Base-by-base conservation (phyloP, 2,888 invertebrate species). In the Scaptomyza polygonia region DNA sequence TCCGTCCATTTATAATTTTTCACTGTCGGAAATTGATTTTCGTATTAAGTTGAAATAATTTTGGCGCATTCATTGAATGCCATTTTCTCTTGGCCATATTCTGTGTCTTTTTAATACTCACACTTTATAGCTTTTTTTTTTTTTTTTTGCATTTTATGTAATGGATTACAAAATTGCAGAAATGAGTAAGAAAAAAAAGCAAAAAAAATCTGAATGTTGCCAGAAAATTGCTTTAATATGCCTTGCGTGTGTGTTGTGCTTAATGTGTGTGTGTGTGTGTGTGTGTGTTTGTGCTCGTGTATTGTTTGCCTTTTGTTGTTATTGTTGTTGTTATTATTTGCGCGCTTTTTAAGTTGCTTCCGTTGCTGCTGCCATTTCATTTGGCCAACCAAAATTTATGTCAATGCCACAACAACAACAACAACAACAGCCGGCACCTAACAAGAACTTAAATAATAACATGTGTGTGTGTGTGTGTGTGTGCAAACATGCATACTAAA, bases 381-480 rank as follows among this genome's bases (percentile, higher is more conserved):
- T 74, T 67, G 76, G 62, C 67, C 78, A 65, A 68, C 56, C 67
- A 43, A 72, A 82, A 83, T 85, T 82, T 61, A 83, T 86, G 82
- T 83, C 82, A 83, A 83, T 83, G 87, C 85, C 87, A 83, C 67
- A 79, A 63, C 73, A 84, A 56, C 58, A 76, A 65, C 64, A 79
- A 59, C 75, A 69, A 62, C 64, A 71, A 61, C 66, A 66, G 61
- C 71, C 71, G 71, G 71, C 66, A 44, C 48, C 49, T 48, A 47
- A 55, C 61, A 63, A 70, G 55, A 63, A 49, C 62, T 61, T 47
- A 8, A 63, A 66, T 61, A 56, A 61, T 67, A 40, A 14, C 30
- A 43, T 25, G 47, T 34, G 43, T 56, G 43, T 43, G 59, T 49
- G 40, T 57, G 59, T 36, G 61, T 53, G 63, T 63, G 64, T 73